These are phyloP conservation scores for Stictonetta naevosa DNA, from an alignment of 2,113 vertebrate species.

Conservation along the genomic window DNA sequence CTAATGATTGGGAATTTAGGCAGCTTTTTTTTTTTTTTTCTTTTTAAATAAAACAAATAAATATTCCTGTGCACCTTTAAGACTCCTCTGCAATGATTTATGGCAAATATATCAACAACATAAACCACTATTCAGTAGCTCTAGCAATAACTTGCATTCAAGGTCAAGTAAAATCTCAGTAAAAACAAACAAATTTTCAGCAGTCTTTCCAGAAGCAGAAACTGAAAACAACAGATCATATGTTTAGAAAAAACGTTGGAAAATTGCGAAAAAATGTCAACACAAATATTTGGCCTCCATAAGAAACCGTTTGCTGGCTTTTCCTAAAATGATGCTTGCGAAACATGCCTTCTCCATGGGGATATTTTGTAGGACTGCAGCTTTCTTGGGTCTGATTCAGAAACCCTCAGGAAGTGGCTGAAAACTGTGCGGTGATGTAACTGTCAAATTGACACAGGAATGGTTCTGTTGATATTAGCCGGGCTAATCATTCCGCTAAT, in stretches of 20 bases:
- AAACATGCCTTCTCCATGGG: neutral
- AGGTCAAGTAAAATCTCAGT: conserved; percentile 19
- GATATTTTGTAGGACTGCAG: neutral
- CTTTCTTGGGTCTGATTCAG: neutral
- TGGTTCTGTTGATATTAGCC: conserved; percentile 81
- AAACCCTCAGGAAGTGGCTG: conserved; percentile 48
- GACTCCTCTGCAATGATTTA: conserved; percentile 23
- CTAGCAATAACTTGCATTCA: neutral
- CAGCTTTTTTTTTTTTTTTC: neutral
- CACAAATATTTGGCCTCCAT: neutral
- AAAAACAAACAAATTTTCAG: conserved; percentile 63
- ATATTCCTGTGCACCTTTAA: conserved; percentile 13
- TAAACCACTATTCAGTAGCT: conserved; percentile 42
- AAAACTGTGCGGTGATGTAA: conserved; percentile 66
- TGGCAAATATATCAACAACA: neutral
- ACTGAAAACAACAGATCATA: conserved; percentile 38
- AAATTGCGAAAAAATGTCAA: neutral
- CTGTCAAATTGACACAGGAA: conserved; percentile 74
- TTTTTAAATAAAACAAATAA: conserved; percentile 25
- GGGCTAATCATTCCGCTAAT: conserved; percentile 83
- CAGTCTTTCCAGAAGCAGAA: conserved; percentile 17
- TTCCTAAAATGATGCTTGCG: neutral
- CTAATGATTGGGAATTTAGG: neutral
- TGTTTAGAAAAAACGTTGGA: neutral
- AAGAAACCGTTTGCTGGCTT: neutral